Evolutionary conservation across 2,888 invertebrate species (phyloP).

Genomic region (Spialia ferax): DNA sequence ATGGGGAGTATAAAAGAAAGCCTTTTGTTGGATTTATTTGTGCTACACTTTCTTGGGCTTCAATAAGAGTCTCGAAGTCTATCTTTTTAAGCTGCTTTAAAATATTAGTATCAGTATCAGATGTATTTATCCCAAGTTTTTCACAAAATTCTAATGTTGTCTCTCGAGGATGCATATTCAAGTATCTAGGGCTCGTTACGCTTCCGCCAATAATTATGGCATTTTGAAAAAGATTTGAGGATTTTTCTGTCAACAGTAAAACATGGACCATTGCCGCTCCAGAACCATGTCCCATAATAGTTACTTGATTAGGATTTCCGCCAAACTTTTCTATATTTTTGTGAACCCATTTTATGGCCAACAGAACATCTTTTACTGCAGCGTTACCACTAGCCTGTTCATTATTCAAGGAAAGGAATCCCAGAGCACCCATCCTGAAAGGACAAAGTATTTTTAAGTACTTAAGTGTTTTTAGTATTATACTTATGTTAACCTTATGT

Average conservation of each 20-base stretch:
- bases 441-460: no score
- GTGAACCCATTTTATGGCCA: neutral
- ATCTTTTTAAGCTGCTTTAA: conserved; percentile 5
- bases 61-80: neutral
- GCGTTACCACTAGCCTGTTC: conserved; percentile 10
- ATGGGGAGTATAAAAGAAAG: neutral
- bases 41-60: neutral
- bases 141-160: neutral
- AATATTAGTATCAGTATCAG: neutral
- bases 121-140: conserved; percentile 12
- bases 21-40: neutral
- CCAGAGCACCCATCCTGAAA: conserved; percentile 14
- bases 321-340: conserved; percentile 18
- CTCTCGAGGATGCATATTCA: neutral
- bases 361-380: conserved; percentile 10
- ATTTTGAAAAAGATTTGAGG: neutral
- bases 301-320: conserved; percentile 15
- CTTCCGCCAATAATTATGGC: conserved; percentile 7
- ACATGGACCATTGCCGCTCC: conserved; percentile 9
- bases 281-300: conserved; percentile 1
- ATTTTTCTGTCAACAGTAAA: conserved; percentile 2
- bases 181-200: conserved; percentile 1
- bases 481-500: no score
- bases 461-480: no score
- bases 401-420: neutral